Evolutionary conservation across 1,140 invertebrate genomes (phyloP), one percentile per base, ranked within the genome.

Genomic region (Drosophila ficusphila): DNA sequence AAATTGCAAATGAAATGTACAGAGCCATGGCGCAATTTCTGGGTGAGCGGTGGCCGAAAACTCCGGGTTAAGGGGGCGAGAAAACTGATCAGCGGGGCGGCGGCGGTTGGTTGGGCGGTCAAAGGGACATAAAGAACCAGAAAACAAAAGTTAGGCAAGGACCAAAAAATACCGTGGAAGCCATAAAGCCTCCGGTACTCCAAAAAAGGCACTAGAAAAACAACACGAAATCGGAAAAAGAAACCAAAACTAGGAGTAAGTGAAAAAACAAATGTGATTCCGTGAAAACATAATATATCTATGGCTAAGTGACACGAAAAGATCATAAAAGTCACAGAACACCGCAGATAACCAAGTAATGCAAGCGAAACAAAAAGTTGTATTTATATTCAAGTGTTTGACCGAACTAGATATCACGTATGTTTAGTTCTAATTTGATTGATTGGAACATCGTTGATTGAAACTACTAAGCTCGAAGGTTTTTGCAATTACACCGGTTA

Each of bases 1-100:
- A 68, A 68, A 68, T 68, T 68, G 36, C 42, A 68, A 67, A 68
- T 51, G 64, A 68, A 65, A 52, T 67, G 60, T 46, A 46, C 29
- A 67, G 46, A 67, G 7, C 18, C 9, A 11, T n/a, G n/a, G n/a
- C n/a, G n/a, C n/a, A 25, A 21, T n/a, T 5, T 25, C 36, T 34
- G 60, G 16, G 12, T 7, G 11, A 6, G 1, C n/a, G n/a, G 38
- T 2, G 14, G 19, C 21, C 29, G n/a, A 31, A 12, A 31, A 31
- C 11, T 31, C 29, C 12, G 25, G 12, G 5, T 6, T 3, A n/a
- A n/a, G 4, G 8, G 46, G 33, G 29, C 12, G 11, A 4, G 2
- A 14, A 21, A 29, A 49, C 42, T 47, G 58, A 67, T 67, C 62
- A 27, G 57, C 14, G 44, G 41, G 41, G 38, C 14, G 23, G 38